These are phyloP conservation scores for Cyclina sinensis DNA, from an alignment of 1,140 invertebrate species.

Conservation along the genomic window DNA sequence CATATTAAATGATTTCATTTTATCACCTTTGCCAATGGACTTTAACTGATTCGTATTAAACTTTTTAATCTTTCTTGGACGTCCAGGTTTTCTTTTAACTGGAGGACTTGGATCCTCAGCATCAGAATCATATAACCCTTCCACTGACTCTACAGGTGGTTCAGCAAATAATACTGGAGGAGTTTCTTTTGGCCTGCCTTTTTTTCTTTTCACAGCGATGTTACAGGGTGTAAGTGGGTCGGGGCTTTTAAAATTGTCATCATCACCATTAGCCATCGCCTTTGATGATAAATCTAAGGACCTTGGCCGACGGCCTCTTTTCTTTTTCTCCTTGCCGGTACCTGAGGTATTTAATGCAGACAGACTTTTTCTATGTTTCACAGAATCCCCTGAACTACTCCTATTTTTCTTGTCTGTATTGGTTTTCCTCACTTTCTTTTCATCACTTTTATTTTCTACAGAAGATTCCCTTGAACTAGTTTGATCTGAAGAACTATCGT, in stretches of 20 bases:
- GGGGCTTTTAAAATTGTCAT: conserved; percentile 64
- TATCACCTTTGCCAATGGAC: neutral
- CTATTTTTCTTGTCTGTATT: conserved; percentile 14
- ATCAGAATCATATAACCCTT: neutral
- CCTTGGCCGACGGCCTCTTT: conserved; percentile 50
- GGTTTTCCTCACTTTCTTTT: conserved; percentile 19
- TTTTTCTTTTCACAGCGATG: conserved; percentile 46
- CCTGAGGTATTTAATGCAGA: neutral
- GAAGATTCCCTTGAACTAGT: conserved; percentile 47
- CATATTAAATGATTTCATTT: conserved; percentile 19
- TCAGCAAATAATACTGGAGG: conserved; percentile 48
- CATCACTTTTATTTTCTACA: conserved; percentile 42
- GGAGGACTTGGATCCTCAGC: neutral
- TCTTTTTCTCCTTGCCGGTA: neutral
- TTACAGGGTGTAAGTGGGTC: conserved; percentile 60
- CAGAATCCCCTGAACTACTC: neutral
- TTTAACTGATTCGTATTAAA: conserved; percentile 9
- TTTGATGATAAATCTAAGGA: conserved; percentile 60
- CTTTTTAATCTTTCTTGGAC: neutral
- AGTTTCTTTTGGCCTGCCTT: conserved; percentile 60
- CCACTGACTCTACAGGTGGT: conserved; percentile 15
- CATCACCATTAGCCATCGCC: conserved; percentile 46
- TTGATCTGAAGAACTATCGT: conserved; percentile 40
- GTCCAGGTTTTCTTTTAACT: conserved; percentile 35
- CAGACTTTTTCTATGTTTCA: neutral